phyloP scores from a whole-genome alignment of 2,888 invertebrate genomes.

The Rhingia campestris region DNA sequence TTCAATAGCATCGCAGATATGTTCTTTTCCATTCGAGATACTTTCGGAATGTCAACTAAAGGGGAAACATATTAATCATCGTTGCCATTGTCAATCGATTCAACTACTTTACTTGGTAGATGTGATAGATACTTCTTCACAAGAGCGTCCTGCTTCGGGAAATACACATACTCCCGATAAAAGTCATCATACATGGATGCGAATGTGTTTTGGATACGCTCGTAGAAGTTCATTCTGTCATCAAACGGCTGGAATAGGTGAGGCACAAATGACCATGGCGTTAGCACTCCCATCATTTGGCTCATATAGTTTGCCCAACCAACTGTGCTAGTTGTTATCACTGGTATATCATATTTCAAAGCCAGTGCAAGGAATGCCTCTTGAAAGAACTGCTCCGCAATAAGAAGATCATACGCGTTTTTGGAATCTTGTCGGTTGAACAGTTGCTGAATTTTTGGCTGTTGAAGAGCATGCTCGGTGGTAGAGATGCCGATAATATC shows the following conservation, averaged over 20 bases:
- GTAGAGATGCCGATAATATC: slow-evolving; percentile 79
- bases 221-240: slow-evolving; percentile 84
- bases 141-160: slow-evolving; percentile 81
- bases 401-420: slow-evolving; percentile 82
- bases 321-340: slow-evolving; percentile 82
- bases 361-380: slow-evolving; percentile 82
- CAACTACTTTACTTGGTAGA: slow-evolving; percentile 76
- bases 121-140: slow-evolving; percentile 79
- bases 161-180: slow-evolving; percentile 78
- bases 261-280: slow-evolving; percentile 83
- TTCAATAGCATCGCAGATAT: slow-evolving; percentile 83
- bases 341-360: slow-evolving; percentile 81
- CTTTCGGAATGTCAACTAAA: slow-evolving; percentile 80
- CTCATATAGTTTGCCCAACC: slow-evolving; percentile 83
- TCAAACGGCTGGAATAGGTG: slow-evolving; percentile 82
- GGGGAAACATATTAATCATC: background rate
- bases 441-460: slow-evolving; percentile 79
- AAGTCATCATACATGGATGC: slow-evolving; percentile 79
- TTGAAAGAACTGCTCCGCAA: slow-evolving; percentile 83
- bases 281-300: slow-evolving; percentile 83
- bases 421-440: slow-evolving; percentile 77
- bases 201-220: slow-evolving; percentile 84
- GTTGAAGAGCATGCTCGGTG: slow-evolving; percentile 80
- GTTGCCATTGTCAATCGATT: background rate
- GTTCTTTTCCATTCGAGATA: slow-evolving; percentile 82